These are phyloP conservation scores for Columba janthina DNA, from an alignment of 2,113 vertebrate genomes.

Conservation along the genomic window DNA sequence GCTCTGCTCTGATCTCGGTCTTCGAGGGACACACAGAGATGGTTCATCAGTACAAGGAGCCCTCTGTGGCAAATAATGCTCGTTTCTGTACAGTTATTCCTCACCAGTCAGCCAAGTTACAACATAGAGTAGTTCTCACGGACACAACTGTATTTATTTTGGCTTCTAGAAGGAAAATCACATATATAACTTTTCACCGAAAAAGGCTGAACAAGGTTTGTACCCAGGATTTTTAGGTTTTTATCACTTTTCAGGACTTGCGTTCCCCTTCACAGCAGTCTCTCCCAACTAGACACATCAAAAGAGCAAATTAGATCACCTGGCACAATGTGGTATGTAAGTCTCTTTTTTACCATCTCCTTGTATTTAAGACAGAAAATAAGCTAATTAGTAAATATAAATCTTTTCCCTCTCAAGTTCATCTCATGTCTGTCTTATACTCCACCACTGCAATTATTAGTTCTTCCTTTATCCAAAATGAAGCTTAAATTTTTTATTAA, in stretches of 20 bases:
- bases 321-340: rapidly evolving
- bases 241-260: background rate
- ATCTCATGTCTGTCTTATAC: background rate
- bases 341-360: background rate
- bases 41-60: background rate
- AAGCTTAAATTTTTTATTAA: background rate
- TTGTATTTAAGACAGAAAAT: background rate
- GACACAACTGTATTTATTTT: background rate
- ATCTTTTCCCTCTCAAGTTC: background rate
- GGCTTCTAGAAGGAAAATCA: background rate
- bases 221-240: background rate
- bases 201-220: background rate
- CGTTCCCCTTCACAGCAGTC: background rate
- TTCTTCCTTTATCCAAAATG: background rate
- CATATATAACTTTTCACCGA: background rate
- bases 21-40: background rate
- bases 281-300: background rate
- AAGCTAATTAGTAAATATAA: background rate
- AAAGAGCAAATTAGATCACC: background rate
- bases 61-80: background rate
- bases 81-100: background rate
- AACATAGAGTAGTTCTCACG: background rate
- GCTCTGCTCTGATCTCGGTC: background rate
- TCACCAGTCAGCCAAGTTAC: background rate
- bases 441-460: background rate